These are phyloP conservation scores for Spermophilus dauricus DNA, from an alignment of 2,113 vertebrate genomes.

Conservation along the genomic window DNA sequence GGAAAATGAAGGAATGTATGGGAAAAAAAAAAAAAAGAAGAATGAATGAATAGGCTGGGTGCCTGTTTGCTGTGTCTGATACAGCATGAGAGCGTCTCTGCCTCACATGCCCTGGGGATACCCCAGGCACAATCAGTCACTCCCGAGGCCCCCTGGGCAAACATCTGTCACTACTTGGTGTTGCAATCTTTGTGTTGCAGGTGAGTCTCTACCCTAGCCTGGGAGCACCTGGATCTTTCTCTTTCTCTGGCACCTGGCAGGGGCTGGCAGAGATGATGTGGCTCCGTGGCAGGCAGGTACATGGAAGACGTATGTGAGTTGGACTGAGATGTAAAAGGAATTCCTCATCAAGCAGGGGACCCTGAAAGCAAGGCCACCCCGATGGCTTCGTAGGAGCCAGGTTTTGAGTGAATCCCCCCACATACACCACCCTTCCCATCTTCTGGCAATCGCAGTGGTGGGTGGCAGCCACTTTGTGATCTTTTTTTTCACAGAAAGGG, in stretches of 20 bases:
- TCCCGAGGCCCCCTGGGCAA: constrained; percentile 70
- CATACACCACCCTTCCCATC: rapidly evolving
- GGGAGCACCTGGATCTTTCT: constrained; percentile 24
- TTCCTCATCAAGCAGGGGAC: rapidly evolving
- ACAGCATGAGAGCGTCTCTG: background rate
- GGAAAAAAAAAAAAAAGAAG: background rate
- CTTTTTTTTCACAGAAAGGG: background rate
- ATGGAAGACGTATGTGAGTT: rapidly evolving
- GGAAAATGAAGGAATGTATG: background rate
- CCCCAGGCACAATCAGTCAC: constrained; percentile 55
- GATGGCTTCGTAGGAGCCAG: background rate
- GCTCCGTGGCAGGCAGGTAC: background rate
- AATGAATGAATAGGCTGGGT: background rate
- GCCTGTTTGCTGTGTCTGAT: constrained; percentile 26
- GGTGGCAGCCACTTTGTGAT: too few relatives aligned
- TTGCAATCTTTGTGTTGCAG: constrained; percentile 68
- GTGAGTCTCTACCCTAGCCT: constrained; percentile 12
- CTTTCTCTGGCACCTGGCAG: background rate
- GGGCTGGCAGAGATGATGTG: too few relatives aligned
- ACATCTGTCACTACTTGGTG: constrained; percentile 65
- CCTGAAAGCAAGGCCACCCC: rapidly evolving
- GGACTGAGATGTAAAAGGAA: background rate
- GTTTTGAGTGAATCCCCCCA: rapidly evolving
- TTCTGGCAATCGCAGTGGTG: background rate
- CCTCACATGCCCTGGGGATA: constrained; percentile 37